Base-by-base conservation (phyloP, 1,140 invertebrate species). In the Scaptomyza pallida region DNA sequence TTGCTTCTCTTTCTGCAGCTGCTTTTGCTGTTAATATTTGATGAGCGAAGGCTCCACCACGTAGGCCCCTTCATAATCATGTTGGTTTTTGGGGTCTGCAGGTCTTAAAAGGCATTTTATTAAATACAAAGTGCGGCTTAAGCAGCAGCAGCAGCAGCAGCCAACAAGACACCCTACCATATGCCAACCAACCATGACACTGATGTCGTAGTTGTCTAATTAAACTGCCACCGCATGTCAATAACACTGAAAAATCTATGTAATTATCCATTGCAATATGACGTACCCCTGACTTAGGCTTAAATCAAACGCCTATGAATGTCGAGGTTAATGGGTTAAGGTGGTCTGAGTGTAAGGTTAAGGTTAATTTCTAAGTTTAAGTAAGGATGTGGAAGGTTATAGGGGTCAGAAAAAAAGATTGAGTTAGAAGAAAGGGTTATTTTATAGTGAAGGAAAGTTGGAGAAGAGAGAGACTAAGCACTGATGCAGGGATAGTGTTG, bases 41-140 rank as follows among this genome's bases (percentile, higher is more conserved):
- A 60, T 61, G 56, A 56, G 50, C 48, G 35, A 26, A 35, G 30
- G 21, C 15, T 15, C 10, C n/a, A n/a, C n/a, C 13, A 21, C 26
- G 6, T 12, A 16, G 16, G 2, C 52, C 13, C 44, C 51, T 30
- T 52, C 65, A 72, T 72, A 72, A 67, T 72, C 43, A 51, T 65
- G 41, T 59, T 63, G 43, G 23, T 64, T 19, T 17, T 55, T n/a
- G 23, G 76, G 37, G 51, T 30, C 26, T 12, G 37, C 65, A 70
- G 48, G 51, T 86, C 81, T 86, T 86, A 86, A 86, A 88, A 86
- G 81, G 73, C 82, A 62, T 86, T 86, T 86, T 88, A 77, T 72
- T 86, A 86, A 86, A 86, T 77, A 62, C 81, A 68, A 86, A 81
- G 70, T 81, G 81, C 75, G 80, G 9, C 5, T 26, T 26, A 5